A percentile compares a stretch with the other conserved stretches of the same genome.
Conservation (phyloP, 1,140 invertebrate genomes). For the Cydia pomonella region DNA sequence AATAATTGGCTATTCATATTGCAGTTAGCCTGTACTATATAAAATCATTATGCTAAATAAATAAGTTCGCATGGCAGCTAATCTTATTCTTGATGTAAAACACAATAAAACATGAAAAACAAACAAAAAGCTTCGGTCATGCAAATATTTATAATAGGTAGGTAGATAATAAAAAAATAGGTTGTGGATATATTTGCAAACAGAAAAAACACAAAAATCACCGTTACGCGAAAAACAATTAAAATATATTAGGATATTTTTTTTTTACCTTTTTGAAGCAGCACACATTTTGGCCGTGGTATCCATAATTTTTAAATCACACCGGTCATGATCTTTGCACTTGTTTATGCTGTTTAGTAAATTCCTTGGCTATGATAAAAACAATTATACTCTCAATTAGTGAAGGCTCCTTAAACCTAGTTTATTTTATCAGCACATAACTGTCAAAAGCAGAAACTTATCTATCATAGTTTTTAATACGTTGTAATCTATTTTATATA, state of each 20-base stretch:
- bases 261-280: not conserved
- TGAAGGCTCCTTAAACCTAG: not conserved
- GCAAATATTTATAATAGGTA: no score
- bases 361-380: not conserved
- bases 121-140: no score
- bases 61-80: not conserved
- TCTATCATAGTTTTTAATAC: not conserved
- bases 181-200: no score
- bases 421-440: not conserved
- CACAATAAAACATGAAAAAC: not conserved
- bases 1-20: not conserved
- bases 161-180: no score
- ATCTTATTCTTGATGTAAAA: not conserved
- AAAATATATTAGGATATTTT: no score
- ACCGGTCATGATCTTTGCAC: slow-evolving; percentile 12
- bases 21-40: no score
- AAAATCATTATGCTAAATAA: not conserved
- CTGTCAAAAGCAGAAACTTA: not conserved
- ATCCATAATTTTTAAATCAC: slow-evolving; percentile 17
- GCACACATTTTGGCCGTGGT: not conserved
- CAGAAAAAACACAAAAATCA: no score
- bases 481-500: slow-evolving; percentile 2
- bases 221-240: no score
- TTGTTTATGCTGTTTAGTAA: slow-evolving; percentile 4
- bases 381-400: not conserved